phyloP scores from a whole-genome alignment of 2,888 invertebrate species.

The Argyresthia albistria region DNA sequence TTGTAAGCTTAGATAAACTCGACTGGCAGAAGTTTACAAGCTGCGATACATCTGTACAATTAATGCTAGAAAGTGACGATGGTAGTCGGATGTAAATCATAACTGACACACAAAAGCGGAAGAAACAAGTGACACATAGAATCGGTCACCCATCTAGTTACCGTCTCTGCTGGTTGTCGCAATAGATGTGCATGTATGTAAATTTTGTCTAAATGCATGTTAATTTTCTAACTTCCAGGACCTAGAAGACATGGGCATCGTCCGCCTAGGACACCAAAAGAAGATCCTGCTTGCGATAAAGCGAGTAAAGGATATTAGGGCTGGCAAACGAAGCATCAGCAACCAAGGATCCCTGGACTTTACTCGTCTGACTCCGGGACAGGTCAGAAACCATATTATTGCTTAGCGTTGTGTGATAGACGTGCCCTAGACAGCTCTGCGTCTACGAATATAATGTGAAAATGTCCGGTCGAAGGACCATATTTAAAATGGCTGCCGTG shows the following conservation, averaged over 20 bases:
- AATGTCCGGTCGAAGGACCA: no score
- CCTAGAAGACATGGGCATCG: constrained; percentile 96
- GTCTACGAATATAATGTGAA: no score
- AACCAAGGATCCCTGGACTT: constrained; percentile 63
- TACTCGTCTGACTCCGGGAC: constrained; percentile 55
- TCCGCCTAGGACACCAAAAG: constrained; percentile 97
- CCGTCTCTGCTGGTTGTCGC: not conserved
- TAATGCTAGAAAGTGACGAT: no score
- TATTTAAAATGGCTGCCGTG: no score
- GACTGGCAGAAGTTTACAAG: no score
- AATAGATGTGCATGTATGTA: no score
- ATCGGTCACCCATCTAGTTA: not conserved
- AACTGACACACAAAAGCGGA: not conserved
- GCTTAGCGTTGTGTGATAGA: constrained; percentile 47
- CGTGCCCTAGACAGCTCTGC: not conserved
- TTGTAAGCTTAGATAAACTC: no score
- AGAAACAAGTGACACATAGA: not conserved
- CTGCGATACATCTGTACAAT: no score
- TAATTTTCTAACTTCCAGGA: constrained; percentile 64
- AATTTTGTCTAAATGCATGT: not conserved
- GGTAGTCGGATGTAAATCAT: no score
- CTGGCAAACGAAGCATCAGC: constrained; percentile 82
- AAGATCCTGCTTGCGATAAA: constrained; percentile 97
- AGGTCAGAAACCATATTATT: constrained; percentile 51
- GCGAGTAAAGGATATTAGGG: constrained; percentile 92